phyloP scores from a whole-genome alignment of 2,888 invertebrate genomes.

The Encarsia formosa region DNA sequence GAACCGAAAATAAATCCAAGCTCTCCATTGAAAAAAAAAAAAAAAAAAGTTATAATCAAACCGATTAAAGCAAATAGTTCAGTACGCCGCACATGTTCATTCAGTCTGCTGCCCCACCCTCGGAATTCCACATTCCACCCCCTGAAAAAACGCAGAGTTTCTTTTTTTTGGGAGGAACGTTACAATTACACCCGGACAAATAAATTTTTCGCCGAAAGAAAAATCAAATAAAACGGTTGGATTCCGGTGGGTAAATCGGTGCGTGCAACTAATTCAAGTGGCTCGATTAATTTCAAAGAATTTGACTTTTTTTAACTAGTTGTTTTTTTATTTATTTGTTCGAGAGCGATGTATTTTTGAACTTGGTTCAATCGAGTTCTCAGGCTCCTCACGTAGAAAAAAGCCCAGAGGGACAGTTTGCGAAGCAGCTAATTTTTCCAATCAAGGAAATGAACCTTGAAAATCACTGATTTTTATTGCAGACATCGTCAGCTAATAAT shows the following conservation, averaged over 20 bases:
- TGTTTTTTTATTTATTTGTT: no score
- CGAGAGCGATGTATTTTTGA: no score
- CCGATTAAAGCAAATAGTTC: not conserved
- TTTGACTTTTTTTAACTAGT: no score
- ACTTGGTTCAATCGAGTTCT: no score
- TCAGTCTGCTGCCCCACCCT: no score
- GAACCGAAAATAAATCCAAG: not conserved
- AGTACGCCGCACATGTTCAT: constrained; percentile 10
- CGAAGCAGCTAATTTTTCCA: constrained; percentile 48
- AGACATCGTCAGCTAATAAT: no score
- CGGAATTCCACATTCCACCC: no score
- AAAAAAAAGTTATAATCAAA: not conserved
- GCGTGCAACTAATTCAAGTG: no score
- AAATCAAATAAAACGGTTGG: not conserved
- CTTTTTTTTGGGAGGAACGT: constrained; percentile 12
- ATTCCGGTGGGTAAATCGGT: no score
- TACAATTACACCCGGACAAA: constrained; percentile 24
- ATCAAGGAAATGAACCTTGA: constrained; percentile 46
- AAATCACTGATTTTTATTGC: constrained; percentile 52
- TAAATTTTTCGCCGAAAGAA: constrained; percentile 18
- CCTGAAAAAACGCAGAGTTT: no score
- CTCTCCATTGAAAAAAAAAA: no score
- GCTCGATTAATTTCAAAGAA: no score
- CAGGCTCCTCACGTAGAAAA: constrained; percentile 28
- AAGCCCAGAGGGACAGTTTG: constrained; percentile 49